A percentile compares a stretch with the other conserved stretches of the same genome.
Evolutionary conservation across 30 jellyfish, hydroid and myxozoan species (phyloP).

Genomic region (Aurelia aurita): DNA sequence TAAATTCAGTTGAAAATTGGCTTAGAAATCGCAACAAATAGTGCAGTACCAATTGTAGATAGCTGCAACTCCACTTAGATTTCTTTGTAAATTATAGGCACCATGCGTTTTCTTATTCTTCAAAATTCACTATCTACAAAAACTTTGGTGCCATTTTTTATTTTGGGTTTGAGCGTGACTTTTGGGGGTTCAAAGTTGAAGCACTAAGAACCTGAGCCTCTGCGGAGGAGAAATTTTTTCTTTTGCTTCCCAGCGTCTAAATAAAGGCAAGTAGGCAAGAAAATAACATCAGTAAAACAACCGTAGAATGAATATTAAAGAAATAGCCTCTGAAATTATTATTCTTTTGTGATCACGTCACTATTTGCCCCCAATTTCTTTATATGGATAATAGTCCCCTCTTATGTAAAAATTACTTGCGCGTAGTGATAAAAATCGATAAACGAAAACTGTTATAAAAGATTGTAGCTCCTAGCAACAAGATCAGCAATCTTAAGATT

Average conservation of each 20-base stretch:
- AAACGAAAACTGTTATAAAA: too few species aligned
- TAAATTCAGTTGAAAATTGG: too few species aligned
- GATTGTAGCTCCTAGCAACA: too few species aligned
- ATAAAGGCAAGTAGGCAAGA: background rate
- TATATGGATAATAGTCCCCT: background rate
- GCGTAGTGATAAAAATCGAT: too few species aligned
- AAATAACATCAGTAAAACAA: background rate
- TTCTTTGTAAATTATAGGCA: constrained; percentile 25
- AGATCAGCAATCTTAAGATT: too few species aligned
- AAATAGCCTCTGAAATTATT: background rate
- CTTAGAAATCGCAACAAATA: too few species aligned
- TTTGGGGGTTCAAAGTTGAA: constrained; percentile 22
- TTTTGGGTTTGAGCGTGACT: constrained; percentile 32
- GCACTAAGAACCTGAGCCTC: constrained; percentile 40
- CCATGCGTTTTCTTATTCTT: constrained; percentile 35
- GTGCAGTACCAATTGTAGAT: background rate
- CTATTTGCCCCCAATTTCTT: background rate
- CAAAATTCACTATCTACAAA: constrained; percentile 19
- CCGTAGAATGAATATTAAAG: background rate
- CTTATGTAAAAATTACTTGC: too few species aligned
- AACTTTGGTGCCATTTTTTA: constrained; percentile 47
- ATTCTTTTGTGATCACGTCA: background rate
- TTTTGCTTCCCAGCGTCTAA: constrained; percentile 7
- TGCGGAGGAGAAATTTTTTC: constrained; percentile 37
- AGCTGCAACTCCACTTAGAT: background rate